phyloP scores from a whole-genome alignment of 1,140 invertebrate genomes.

The Leptestheria dahalacensis region DNA sequence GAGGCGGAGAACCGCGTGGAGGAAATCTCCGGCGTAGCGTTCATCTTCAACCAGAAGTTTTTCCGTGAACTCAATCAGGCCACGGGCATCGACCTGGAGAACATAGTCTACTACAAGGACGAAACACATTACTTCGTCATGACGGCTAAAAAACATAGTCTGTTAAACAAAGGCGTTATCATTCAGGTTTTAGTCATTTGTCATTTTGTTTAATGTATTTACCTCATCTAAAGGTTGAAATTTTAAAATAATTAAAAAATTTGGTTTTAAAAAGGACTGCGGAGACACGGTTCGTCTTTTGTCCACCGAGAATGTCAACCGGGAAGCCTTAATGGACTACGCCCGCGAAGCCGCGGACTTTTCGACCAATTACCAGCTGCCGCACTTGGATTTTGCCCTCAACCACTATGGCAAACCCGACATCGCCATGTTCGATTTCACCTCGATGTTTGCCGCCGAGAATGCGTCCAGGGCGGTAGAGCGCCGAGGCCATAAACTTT shows the following conservation, averaged over 20 bases:
- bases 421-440: conserved; percentile 99
- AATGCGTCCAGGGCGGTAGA: conserved; percentile 75
- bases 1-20: conserved; percentile 85
- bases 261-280: conserved; percentile 16
- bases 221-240: neutral
- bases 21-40: conserved; percentile 93
- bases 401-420: conserved; percentile 96
- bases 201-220: neutral
- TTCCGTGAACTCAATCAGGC: conserved; percentile 77
- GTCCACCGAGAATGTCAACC: conserved; percentile 76
- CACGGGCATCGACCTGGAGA: conserved; percentile 92
- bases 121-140: conserved; percentile 99
- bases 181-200: conserved; percentile 48
- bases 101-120: conserved; percentile 98
- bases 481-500: conserved; percentile 54
- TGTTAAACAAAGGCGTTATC: conserved; percentile 84
- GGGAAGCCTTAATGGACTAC: conserved; percentile 74
- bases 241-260: neutral
- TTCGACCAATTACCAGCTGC: conserved; percentile 80
- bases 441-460: conserved; percentile 93
- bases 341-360: conserved; percentile 90
- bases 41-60: conserved; percentile 97
- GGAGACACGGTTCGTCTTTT: conserved; percentile 75
- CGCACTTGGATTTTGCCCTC: conserved; percentile 77
- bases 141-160: conserved; percentile 93